Percentiles rank a stretch among this genome's conserved stretches.
Evolutionary conservation across 2,113 vertebrate genomes (phyloP).

Genomic region (Microcebus jonahi): DNA sequence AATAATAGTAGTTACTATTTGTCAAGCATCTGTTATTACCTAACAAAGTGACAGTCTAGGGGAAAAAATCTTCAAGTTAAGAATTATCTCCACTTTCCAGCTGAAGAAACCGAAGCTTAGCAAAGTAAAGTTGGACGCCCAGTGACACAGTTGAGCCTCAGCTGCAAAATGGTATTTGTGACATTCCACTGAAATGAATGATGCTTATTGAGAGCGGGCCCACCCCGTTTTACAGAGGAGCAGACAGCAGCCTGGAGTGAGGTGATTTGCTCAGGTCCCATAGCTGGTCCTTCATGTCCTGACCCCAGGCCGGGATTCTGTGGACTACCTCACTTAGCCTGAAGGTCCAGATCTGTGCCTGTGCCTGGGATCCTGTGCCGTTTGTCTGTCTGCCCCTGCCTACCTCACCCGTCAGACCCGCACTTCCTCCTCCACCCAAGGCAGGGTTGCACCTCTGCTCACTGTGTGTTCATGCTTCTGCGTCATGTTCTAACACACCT

Average conservation of each 20-base stretch:
- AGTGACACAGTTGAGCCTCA: neutral
- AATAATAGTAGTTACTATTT: neutral
- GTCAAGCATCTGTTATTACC: neutral
- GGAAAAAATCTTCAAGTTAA: neutral
- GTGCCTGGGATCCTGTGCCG: neutral
- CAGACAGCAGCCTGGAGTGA: neutral
- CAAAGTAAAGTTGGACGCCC: neutral
- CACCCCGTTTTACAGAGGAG: neutral
- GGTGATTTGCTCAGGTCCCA: neutral
- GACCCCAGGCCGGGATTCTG: neutral
- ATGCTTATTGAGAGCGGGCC: neutral
- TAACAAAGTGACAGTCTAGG: neutral
- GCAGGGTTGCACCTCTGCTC: rapidly evolving
- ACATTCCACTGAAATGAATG: neutral
- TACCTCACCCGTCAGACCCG: neutral
- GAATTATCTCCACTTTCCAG: neutral
- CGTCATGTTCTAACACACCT: rapidly evolving
- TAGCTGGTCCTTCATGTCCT: neutral
- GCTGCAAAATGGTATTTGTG: neutral
- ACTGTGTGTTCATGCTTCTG: rapidly evolving
- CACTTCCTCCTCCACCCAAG: neutral
- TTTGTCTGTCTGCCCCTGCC: neutral
- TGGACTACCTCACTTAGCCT: neutral
- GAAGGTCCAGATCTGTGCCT: neutral
- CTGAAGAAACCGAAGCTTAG: neutral